phyloP scores from a whole-genome alignment of 2,888 invertebrate genomes.

The Ctenicera cuprea region DNA sequence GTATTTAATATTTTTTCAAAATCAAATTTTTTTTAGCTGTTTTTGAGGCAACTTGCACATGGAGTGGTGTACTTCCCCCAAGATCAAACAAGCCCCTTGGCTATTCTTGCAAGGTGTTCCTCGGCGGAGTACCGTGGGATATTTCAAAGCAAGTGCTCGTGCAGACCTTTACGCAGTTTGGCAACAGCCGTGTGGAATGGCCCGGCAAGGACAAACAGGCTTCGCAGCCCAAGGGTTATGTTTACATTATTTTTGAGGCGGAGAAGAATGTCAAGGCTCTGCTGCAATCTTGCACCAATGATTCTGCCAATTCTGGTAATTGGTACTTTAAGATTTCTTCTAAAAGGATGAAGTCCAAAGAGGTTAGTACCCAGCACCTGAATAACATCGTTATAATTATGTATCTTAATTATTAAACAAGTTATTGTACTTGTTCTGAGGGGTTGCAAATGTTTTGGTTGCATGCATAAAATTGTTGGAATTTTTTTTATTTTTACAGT shows the following conservation, averaged over 20 bases:
- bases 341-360: constrained; percentile 92
- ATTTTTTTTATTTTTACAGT: too few relatives aligned
- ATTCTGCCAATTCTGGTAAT: constrained; percentile 82
- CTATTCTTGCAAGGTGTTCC: constrained; percentile 87
- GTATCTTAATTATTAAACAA: too few relatives aligned
- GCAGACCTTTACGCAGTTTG: constrained; percentile 90
- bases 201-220: constrained; percentile 90
- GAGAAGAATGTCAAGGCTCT: constrained; percentile 93
- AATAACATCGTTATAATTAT: too few relatives aligned
- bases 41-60: constrained; percentile 86
- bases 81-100: constrained; percentile 84
- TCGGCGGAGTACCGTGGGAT: constrained; percentile 97
- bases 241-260: constrained; percentile 95
- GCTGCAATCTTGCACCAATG: constrained; percentile 88
- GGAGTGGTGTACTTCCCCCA: constrained; percentile 91
- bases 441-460: too few relatives aligned
- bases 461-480: too few relatives aligned
- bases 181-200: constrained; percentile 96
- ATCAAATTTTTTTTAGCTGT: constrained; percentile 69
- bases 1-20: constrained; percentile 7
- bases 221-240: constrained; percentile 90
- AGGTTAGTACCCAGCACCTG: constrained; percentile 74
- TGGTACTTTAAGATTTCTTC: constrained; percentile 95
- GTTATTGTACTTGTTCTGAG: too few relatives aligned
- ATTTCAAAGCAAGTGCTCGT: constrained; percentile 91